Conservation (phyloP, 1,140 invertebrate species). For the Drosophila mayri region DNA sequence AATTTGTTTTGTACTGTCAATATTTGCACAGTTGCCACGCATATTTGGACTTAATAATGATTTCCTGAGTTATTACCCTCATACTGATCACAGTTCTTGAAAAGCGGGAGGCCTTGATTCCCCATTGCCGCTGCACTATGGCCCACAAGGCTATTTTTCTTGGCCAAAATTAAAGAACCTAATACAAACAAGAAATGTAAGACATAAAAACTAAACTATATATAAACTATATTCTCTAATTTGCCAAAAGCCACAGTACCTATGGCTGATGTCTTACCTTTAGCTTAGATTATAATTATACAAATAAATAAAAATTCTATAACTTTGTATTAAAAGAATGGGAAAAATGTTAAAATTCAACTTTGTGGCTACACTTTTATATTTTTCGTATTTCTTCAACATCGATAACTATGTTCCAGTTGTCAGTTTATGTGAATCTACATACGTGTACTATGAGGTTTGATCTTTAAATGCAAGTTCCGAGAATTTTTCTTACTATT, state of each 20-base stretch:
- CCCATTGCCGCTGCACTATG: not conserved
- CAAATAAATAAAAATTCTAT: no score
- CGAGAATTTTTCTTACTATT: not conserved
- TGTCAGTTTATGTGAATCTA: not conserved
- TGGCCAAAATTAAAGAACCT: not conserved
- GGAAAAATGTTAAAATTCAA: no score
- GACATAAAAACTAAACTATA: no score
- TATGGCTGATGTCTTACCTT: no score
- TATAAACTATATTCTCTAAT: no score
- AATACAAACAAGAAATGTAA: no score
- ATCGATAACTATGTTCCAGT: not conserved
- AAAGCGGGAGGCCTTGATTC: conserved; percentile 41
- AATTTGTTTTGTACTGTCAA: conserved; percentile 73
- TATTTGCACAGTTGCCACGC: conserved; percentile 55
- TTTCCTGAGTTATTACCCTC: conserved; percentile 64
- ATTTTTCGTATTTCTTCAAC: not conserved
- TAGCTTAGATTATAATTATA: no score
- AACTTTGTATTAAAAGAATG: no score
- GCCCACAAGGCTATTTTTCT: not conserved
- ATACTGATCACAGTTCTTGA: conserved; percentile 2
- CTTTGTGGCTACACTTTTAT: no score
- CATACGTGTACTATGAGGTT: not conserved
- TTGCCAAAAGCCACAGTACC: no score
- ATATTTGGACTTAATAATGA: conserved; percentile 76
- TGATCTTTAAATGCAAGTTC: not conserved